Percentiles rank a stretch among this genome's conserved stretches.
phyloP scores from a whole-genome alignment of 2,797 vertebrate genomes.

The Myotis myotis region DNA sequence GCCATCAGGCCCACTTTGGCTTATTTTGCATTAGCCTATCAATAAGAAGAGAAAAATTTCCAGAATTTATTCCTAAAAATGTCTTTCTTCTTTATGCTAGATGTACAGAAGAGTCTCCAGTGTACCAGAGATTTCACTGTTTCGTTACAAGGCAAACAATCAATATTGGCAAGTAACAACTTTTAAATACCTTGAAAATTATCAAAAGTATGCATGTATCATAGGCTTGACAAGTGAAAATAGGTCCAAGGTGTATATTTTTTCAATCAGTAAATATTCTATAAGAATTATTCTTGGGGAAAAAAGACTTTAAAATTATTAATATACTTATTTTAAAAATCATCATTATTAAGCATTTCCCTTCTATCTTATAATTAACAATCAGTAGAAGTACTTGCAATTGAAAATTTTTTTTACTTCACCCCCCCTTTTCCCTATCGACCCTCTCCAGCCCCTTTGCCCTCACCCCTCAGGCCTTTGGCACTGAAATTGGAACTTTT shows the following conservation, averaged over 20 bases:
- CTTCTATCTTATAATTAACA: neutral
- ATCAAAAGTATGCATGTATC: neutral
- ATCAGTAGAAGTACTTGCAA: neutral
- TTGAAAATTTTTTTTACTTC: neutral
- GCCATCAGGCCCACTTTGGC: neutral
- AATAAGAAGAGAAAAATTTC: slow-evolving; percentile 11
- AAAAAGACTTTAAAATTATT: neutral
- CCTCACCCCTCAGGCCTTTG: too few species aligned
- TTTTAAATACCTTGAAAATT: slow-evolving; percentile 4
- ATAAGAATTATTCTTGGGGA: neutral
- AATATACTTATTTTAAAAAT: neutral
- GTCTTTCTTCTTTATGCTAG: neutral
- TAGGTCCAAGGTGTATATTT: neutral
- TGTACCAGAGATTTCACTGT: neutral
- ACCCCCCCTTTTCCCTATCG: too few species aligned
- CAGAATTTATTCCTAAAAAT: neutral
- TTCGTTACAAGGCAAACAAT: neutral
- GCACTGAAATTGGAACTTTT: neutral
- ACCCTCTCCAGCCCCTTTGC: too few species aligned
- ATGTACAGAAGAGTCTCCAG: neutral
- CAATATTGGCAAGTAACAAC: neutral
- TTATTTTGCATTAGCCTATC: neutral
- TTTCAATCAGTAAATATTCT: neutral
- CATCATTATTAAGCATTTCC: neutral
- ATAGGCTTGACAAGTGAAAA: slow-evolving; percentile 2